Percentiles rank a stretch among this genome's conserved stretches.
phyloP scores from a whole-genome alignment of 1,140 invertebrate species.

The Drosophila erecta region DNA sequence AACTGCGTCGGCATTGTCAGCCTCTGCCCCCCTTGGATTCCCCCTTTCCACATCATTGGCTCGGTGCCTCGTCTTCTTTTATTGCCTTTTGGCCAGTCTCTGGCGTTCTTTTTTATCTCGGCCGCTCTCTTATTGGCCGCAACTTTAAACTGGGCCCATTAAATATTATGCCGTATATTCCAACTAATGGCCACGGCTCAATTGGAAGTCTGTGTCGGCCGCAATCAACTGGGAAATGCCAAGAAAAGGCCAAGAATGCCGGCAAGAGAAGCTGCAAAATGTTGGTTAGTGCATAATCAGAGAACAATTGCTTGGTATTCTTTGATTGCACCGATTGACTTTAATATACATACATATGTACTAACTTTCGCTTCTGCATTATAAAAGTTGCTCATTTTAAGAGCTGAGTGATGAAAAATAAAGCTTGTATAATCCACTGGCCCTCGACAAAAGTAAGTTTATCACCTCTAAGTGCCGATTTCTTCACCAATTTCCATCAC shows the following conservation, averaged over 20 bases:
- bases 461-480: no score
- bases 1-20: slow-evolving; percentile 13
- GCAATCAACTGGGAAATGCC: slow-evolving; percentile 7
- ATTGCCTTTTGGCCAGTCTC: slow-evolving; percentile 36
- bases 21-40: not conserved
- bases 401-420: no score
- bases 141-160: slow-evolving; percentile 52
- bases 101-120: slow-evolving; percentile 44
- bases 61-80: slow-evolving; percentile 31
- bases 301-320: not conserved
- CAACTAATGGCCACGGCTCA: slow-evolving; percentile 42
- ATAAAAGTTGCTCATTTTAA: no score
- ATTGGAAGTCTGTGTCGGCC: slow-evolving; percentile 29
- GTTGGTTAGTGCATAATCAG: slow-evolving; percentile 14
- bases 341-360: no score
- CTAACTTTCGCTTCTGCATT: no score
- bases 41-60: slow-evolving; percentile 26
- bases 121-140: slow-evolving; percentile 45
- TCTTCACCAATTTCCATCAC: not conserved
- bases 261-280: slow-evolving; percentile 2
- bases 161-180: slow-evolving; percentile 42
- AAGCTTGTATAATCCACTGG: no score
- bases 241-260: not conserved
- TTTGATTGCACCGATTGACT: not conserved
- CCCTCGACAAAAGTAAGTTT: not conserved